Conservation (phyloP, 1,140 invertebrate species). For the Drosophila ironensis region DNA sequence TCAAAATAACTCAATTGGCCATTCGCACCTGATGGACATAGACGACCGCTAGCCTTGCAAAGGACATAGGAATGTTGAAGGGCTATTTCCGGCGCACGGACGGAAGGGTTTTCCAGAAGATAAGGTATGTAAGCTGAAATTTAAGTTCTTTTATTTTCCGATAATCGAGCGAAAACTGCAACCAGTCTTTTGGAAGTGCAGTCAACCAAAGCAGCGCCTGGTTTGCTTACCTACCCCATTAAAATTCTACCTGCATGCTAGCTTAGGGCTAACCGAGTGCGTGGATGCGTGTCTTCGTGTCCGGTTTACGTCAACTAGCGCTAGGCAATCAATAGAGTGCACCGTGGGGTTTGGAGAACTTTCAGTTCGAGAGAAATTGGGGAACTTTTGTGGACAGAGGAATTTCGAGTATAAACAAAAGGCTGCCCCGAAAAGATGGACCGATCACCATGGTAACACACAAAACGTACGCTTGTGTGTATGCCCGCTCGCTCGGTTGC, state of each 20-base stretch:
- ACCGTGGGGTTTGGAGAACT: too few relatives aligned
- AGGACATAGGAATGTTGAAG: conserved; percentile 11
- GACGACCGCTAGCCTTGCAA: not conserved
- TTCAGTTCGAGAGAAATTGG: too few relatives aligned
- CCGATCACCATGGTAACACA: conserved; percentile 34
- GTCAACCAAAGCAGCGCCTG: too few relatives aligned
- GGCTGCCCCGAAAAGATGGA: conserved; percentile 1
- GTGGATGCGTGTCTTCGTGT: too few relatives aligned
- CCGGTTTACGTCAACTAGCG: too few relatives aligned
- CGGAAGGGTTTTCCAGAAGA: conserved; percentile 14
- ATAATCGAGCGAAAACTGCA: too few relatives aligned
- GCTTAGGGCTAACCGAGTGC: too few relatives aligned
- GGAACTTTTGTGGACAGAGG: not conserved
- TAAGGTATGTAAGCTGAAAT: conserved; percentile 21
- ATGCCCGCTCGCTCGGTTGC: not conserved
- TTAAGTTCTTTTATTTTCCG: not conserved
- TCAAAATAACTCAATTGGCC: not conserved
- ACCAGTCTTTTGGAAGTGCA: too few relatives aligned
- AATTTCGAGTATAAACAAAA: conserved; percentile 5
- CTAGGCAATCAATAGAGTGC: too few relatives aligned
- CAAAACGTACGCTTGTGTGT: not conserved
- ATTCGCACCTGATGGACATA: not conserved
- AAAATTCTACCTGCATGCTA: too few relatives aligned
- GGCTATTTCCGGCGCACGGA: conserved; percentile 16
- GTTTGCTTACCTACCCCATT: too few relatives aligned